These are phyloP conservation scores for Patiria miniata DNA, from an alignment of 35 echinoderm and acorn worm genomes.

Conservation along the genomic window DNA sequence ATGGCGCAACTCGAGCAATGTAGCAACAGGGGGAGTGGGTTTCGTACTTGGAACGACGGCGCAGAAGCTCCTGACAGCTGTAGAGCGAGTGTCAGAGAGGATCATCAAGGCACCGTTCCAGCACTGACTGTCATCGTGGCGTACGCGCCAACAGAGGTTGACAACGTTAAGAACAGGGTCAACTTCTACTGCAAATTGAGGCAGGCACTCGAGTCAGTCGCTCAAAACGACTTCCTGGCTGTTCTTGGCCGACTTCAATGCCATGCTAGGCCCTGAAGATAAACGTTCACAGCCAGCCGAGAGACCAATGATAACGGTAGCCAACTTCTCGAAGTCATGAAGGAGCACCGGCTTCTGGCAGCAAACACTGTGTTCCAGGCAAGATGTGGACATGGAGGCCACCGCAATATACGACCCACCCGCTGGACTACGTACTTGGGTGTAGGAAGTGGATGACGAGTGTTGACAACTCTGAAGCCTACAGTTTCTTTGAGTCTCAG, in stretches of 20 bases:
- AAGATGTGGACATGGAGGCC: too few relatives aligned
- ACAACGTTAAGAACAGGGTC: neutral
- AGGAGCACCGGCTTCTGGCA: neutral
- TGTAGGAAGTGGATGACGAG: too few relatives aligned
- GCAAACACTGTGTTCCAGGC: too few relatives aligned
- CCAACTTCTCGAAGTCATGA: too few relatives aligned
- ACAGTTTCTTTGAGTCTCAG: too few relatives aligned
- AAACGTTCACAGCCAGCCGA: neutral
- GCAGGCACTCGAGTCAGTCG: neutral
- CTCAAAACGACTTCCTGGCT: neutral
- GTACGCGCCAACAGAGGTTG: neutral
- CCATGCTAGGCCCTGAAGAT: neutral
- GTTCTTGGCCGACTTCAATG: constrained; percentile 3
- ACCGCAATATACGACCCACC: too few relatives aligned
- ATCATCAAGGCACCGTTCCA: neutral
- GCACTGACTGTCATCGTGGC: neutral
- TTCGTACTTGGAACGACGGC: neutral
- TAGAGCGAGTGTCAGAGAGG: neutral
- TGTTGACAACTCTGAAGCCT: too few relatives aligned
- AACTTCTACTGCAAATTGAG: neutral
- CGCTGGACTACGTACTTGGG: too few relatives aligned
- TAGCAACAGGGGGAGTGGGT: neutral
- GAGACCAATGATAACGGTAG: neutral
- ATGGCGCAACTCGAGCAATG: neutral
- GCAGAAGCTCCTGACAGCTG: neutral